Percentiles rank a stretch among this genome's conserved stretches.
phyloP scores from a whole-genome alignment of 2,113 vertebrate genomes.

The Tor tambroides region DNA sequence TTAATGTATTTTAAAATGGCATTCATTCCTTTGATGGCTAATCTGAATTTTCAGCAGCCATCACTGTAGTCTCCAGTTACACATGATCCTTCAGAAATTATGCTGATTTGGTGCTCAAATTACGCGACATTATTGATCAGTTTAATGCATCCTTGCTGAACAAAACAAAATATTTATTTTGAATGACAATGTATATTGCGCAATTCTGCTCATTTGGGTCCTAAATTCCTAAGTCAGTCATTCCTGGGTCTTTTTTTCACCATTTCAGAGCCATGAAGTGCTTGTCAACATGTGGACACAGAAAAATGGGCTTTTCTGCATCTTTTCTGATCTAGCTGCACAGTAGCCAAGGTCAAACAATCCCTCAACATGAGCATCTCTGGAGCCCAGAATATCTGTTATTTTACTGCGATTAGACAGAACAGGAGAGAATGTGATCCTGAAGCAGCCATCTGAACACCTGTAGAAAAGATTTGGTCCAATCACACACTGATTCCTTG shows the following conservation, averaged over 20 bases:
- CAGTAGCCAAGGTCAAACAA: neutral
- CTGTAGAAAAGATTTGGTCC: constrained; percentile 21
- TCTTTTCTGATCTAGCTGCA: neutral
- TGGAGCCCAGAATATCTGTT: constrained; percentile 5
- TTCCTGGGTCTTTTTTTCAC: neutral
- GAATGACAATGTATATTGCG: neutral
- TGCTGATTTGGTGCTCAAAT: neutral
- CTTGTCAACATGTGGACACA: neutral
- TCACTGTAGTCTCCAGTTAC: neutral
- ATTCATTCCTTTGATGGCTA: neutral
- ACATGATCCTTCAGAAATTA: neutral
- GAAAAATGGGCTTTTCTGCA: neutral
- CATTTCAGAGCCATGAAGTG: neutral
- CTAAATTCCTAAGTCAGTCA: neutral
- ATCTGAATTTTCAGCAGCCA: too few relatives aligned
- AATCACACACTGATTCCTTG: constrained; percentile 19
- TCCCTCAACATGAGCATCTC: neutral
- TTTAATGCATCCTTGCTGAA: neutral
- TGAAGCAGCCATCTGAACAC: constrained; percentile 23
- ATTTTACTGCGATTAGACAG: constrained; percentile 11
- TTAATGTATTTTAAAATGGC: neutral
- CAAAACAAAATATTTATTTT: neutral
- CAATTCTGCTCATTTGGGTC: neutral
- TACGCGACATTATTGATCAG: neutral
- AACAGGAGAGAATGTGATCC: constrained; percentile 15